Base-by-base conservation (phyloP, 2,888 invertebrate genomes). In the Heliconius hortense region DNA sequence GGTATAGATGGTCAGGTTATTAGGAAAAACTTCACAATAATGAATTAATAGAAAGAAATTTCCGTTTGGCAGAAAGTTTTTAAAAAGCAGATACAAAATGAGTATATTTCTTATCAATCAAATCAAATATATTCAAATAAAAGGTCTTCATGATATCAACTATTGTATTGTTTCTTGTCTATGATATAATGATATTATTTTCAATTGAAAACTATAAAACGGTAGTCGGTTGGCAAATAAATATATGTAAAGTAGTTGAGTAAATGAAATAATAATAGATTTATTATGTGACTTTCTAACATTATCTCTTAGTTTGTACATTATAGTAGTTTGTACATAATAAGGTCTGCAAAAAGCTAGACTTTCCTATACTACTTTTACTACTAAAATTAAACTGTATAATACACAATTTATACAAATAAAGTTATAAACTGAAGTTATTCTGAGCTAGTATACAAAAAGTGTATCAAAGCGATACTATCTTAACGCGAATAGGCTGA, bases 1-100 rank as follows among this genome's bases (percentile, higher is more conserved):
- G 79, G 71, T 77, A 77, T 79, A 73, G 77, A 77, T 81, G 74
- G 79, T 79, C 76, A 73, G 59, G 11, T 68, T 63, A 59, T 48
- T 31, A 70, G 11, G 5, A 43, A 31, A 24, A 24, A 7, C 48
- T 68, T 28, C 5, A 60, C 21, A 31, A 31, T 69, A 69, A 53
- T 15, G 8, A 18, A 26, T 13, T 21, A 13, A 53, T 48, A 21
- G 21, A 53, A 53, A 48, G 1, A 39, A 26, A 10, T 28, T 53
- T 24, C 11, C 10, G 13, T 64, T 35, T 35, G 3, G 4, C 11
- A 24, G 5, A 39, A 24, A 35, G 35, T 35, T 35, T 35, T 21
- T 7, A 62, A 62, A 35, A 35, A 0, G n/a, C 56, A 56, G 21
- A 56, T 1, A n/a, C 18, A n/a, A 56, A n/a, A 56, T n/a, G n/a